Evolutionary conservation across 2,888 invertebrate genomes (phyloP).

Genomic region (Uloborus plumipes): DNA sequence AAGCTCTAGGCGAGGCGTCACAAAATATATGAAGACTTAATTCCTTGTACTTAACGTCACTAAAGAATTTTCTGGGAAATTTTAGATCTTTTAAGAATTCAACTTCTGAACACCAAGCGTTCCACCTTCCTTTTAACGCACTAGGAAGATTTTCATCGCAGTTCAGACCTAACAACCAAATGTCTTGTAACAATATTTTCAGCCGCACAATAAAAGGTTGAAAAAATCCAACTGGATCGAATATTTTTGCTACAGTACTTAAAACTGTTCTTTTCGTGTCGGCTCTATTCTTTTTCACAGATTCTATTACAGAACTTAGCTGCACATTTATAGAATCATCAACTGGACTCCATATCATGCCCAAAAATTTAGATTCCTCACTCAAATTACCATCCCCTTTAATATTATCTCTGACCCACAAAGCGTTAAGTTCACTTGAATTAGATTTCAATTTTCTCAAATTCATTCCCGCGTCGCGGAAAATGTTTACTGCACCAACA

Average conservation of each 20-base stretch:
- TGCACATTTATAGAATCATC: background rate
- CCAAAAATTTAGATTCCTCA: slow-evolving; percentile 2
- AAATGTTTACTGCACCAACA: background rate
- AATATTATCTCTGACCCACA: background rate
- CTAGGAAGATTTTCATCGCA: background rate
- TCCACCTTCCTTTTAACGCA: background rate
- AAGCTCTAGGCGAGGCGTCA: background rate
- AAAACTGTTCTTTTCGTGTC: background rate
- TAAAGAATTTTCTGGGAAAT: no score
- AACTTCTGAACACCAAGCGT: background rate
- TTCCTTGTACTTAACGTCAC: background rate
- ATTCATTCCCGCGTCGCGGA: slow-evolving; percentile 8
- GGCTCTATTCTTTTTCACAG: background rate
- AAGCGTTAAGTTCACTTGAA: background rate
- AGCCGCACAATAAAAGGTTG: background rate
- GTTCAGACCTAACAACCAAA: background rate
- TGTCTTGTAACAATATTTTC: no score
- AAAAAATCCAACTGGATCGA: slow-evolving; percentile 1
- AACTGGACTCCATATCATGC: background rate
- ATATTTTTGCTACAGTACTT: background rate
- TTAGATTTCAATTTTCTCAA: slow-evolving; percentile 11
- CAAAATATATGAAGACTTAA: background rate
- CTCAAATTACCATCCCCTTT: background rate
- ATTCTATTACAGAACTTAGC: background rate
- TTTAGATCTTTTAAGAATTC: no score